Conservation (phyloP, 2,888 invertebrate genomes). For the Auanema sp. region DNA sequence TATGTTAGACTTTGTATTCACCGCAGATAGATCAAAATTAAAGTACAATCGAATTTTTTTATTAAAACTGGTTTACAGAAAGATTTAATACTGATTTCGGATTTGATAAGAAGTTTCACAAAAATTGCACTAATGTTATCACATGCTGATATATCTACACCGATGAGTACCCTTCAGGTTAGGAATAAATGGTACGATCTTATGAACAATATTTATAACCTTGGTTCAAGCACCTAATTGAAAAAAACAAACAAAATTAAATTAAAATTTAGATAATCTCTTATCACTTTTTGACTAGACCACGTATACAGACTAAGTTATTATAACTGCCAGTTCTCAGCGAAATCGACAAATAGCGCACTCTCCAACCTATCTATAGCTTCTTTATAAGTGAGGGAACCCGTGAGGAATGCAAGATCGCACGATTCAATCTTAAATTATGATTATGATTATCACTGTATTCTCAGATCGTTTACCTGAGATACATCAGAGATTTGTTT, state of each 20-base stretch:
- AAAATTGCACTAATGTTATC: too few species aligned
- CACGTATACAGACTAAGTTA: background rate
- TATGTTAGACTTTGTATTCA: too few species aligned
- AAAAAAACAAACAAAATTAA: constrained; percentile 5
- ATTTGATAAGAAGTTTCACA: too few species aligned
- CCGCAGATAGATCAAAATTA: too few species aligned
- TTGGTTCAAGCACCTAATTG: constrained; percentile 12
- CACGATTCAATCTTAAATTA: constrained; percentile 37
- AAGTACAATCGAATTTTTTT: too few species aligned
- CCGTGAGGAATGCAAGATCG: constrained; percentile 51
- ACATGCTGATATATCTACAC: too few species aligned
- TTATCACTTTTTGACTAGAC: too few species aligned
- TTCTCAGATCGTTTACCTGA: constrained; percentile 33
- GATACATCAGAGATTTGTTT: constrained; percentile 44
- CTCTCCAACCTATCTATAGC: constrained; percentile 57
- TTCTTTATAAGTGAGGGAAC: constrained; percentile 49
- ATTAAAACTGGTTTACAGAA: too few species aligned
- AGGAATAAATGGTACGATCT: too few species aligned
- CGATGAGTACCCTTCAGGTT: too few species aligned
- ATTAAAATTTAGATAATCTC: too few species aligned
- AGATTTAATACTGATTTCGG: too few species aligned
- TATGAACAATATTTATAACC: background rate
- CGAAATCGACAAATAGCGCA: constrained; percentile 62
- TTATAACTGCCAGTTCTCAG: constrained; percentile 61
- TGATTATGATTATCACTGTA: background rate